phyloP scores from a whole-genome alignment of 2,888 invertebrate species.

The Griposia aprilina region DNA sequence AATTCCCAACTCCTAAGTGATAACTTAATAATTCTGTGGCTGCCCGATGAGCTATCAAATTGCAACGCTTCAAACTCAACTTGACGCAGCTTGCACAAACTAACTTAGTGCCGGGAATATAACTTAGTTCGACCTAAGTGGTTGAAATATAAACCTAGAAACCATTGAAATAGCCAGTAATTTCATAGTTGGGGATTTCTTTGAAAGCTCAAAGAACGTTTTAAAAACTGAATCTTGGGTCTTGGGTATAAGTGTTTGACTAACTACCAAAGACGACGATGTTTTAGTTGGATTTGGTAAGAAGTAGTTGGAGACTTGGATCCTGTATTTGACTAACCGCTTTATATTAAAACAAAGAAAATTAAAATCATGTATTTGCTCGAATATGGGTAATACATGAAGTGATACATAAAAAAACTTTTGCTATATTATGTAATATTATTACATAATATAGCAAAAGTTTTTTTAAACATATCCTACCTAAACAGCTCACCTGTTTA shows the following conservation, averaged over 20 bases:
- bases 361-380: background rate
- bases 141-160: conserved; percentile 68
- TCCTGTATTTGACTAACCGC: background rate
- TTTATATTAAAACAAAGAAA: background rate
- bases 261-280: conserved; percentile 34
- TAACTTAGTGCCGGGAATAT: conserved; percentile 59
- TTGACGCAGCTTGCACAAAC: conserved; percentile 39
- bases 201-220: conserved; percentile 55
- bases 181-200: conserved; percentile 59
- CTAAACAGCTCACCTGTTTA: too few species aligned
- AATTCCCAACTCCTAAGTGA: conserved; percentile 18
- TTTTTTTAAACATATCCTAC: background rate
- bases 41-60: conserved; percentile 58
- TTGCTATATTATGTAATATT: too few species aligned
- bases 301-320: background rate
- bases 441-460: background rate
- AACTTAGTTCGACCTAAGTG: conserved; percentile 62
- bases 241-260: conserved; percentile 49
- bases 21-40: conserved; percentile 48
- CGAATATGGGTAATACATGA: background rate
- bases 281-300: conserved; percentile 45
- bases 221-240: conserved; percentile 38
- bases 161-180: conserved; percentile 63
- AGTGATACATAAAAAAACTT: background rate
- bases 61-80: conserved; percentile 43